Percentiles rank a stretch among this genome's conserved stretches.
These are phyloP conservation scores for Drosophila kepulauana DNA, from an alignment of 1,140 invertebrate genomes.

Conservation along the genomic window DNA sequence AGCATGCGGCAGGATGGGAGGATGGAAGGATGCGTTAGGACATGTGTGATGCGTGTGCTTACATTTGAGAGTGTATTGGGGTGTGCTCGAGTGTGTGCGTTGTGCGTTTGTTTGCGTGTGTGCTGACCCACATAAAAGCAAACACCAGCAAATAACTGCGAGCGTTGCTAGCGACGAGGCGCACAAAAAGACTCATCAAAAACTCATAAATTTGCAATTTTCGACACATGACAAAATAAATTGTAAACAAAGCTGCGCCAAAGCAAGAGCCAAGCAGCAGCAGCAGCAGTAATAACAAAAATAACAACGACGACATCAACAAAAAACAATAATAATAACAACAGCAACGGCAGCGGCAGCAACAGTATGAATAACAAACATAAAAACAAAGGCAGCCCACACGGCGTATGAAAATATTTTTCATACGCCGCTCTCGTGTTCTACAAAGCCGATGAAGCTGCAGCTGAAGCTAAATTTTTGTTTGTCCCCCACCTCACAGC, in stretches of 20 bases:
- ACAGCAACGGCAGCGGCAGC: background rate
- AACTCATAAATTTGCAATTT: slow-evolving; percentile 83
- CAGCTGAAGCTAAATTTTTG: slow-evolving; percentile 15
- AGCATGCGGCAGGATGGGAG: slow-evolving; percentile 35
- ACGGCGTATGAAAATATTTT: slow-evolving; percentile 59
- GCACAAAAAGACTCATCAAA: slow-evolving; percentile 81
- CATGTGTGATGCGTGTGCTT: slow-evolving; percentile 30
- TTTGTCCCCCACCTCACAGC: background rate
- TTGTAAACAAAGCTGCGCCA: slow-evolving; percentile 72
- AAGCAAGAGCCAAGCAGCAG: slow-evolving; percentile 33
- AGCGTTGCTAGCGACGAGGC: slow-evolving; percentile 47
- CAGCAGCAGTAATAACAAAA: slow-evolving; percentile 19
- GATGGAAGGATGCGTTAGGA: slow-evolving; percentile 39
- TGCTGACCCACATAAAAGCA: slow-evolving; percentile 71
- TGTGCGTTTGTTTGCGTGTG: slow-evolving; percentile 46
- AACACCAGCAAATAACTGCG: slow-evolving; percentile 58
- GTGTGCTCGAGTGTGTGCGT: slow-evolving; percentile 6
- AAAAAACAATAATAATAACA: slow-evolving; percentile 31
- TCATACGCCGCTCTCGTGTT: slow-evolving; percentile 21
- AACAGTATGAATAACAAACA: slow-evolving; percentile 24
- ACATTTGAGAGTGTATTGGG: background rate
- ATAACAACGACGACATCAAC: background rate
- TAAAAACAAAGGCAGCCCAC: slow-evolving; percentile 54
- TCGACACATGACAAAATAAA: slow-evolving; percentile 83
- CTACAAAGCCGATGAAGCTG: slow-evolving; percentile 31